Conservation (phyloP, 2,113 vertebrate species). For the Poecile atricapillus region DNA sequence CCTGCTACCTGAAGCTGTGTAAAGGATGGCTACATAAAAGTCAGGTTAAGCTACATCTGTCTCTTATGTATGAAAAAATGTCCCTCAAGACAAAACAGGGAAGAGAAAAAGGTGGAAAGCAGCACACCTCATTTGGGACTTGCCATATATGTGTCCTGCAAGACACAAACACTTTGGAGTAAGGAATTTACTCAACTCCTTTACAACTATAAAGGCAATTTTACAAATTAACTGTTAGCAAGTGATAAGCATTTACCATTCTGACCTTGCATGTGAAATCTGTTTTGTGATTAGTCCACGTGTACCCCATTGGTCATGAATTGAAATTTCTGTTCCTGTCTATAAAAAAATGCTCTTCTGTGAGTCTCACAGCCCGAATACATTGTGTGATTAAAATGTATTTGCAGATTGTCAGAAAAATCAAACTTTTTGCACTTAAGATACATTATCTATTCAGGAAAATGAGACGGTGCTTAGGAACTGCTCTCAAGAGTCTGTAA, state of each 20-base stretch:
- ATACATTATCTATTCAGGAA: not conserved
- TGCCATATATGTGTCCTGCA: not conserved
- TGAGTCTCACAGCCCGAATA: not conserved
- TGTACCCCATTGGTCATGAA: not conserved
- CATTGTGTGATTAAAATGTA: not conserved
- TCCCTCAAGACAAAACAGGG: not conserved
- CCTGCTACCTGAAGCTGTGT: not conserved
- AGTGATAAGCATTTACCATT: not conserved
- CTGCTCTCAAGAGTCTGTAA: not conserved
- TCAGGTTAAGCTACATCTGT: not conserved
- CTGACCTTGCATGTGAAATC: not conserved
- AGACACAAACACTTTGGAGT: not conserved
- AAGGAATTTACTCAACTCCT: not conserved
- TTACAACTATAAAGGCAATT: not conserved
- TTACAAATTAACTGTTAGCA: not conserved
- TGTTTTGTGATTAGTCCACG: not conserved
- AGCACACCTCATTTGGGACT: not conserved
- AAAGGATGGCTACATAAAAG: not conserved
- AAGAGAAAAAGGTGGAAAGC: not conserved
- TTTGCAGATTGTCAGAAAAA: not conserved
- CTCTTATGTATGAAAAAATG: not conserved
- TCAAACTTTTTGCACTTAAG: constrained; percentile 10
- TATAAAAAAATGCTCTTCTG: not conserved
- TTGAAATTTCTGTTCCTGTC: not conserved
- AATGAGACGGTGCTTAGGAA: not conserved